A percentile compares a stretch with the other conserved stretches of the same genome.
phyloP scores from a whole-genome alignment of 2,888 invertebrate genomes.

The Dasysyrphus albostriatus region DNA sequence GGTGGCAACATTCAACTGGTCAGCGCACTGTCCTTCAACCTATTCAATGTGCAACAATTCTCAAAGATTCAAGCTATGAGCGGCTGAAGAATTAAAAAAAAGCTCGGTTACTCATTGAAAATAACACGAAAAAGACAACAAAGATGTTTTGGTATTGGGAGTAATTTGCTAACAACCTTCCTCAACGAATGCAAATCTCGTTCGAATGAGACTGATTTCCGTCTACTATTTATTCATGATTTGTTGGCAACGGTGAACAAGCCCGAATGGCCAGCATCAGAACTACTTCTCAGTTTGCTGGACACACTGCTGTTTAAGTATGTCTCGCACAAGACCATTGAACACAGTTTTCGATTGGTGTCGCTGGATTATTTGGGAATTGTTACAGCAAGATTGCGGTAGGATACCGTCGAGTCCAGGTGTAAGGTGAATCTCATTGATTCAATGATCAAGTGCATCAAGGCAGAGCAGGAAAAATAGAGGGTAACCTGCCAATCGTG shows the following conservation, averaged over 20 bases:
- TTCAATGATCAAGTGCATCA: slow-evolving; percentile 95
- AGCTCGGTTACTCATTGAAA: slow-evolving; percentile 71
- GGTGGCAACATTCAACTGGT: slow-evolving; percentile 99
- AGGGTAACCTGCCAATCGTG: slow-evolving; percentile 86
- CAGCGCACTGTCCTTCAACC: slow-evolving; percentile 97
- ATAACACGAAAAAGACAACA: slow-evolving; percentile 84
- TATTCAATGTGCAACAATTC: slow-evolving; percentile 97
- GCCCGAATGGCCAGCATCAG: slow-evolving; percentile 99
- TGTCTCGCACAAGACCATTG: slow-evolving; percentile 95
- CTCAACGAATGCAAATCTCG: slow-evolving; percentile 97
- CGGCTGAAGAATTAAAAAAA: slow-evolving; percentile 81
- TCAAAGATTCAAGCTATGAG: slow-evolving; percentile 89
- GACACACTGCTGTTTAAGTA: slow-evolving; percentile 92
- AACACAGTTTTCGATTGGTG: slow-evolving; percentile 97
- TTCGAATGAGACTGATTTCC: slow-evolving; percentile 96
- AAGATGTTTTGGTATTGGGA: slow-evolving; percentile 95
- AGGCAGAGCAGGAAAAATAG: slow-evolving; percentile 94
- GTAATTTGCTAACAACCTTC: slow-evolving; percentile 97
- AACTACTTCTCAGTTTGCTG: slow-evolving; percentile 93
- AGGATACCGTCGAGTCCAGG: slow-evolving; percentile 95
- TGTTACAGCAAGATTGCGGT: slow-evolving; percentile 96
- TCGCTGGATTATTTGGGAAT: slow-evolving; percentile 99
- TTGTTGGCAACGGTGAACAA: slow-evolving; percentile 98
- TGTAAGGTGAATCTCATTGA: slow-evolving; percentile 95
- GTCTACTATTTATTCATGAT: slow-evolving; percentile 98